These are phyloP conservation scores for Ifrita kowaldi DNA, from an alignment of 2,113 vertebrate species.

Conservation along the genomic window DNA sequence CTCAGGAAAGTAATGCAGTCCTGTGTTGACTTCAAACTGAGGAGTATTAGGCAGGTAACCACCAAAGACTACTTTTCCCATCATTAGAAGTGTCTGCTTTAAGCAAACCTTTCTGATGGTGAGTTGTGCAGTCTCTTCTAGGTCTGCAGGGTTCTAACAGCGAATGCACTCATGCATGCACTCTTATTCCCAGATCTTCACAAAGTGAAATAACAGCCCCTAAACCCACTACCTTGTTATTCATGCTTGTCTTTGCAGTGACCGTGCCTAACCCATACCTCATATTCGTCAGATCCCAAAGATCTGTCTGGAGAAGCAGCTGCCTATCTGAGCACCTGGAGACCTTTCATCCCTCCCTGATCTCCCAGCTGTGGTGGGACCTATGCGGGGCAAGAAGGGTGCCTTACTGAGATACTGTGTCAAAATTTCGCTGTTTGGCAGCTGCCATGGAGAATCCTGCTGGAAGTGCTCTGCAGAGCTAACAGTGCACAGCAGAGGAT, in stretches of 20 bases:
- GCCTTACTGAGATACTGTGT: background rate
- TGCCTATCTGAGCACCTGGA: background rate
- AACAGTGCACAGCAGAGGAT: background rate
- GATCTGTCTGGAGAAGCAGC: background rate
- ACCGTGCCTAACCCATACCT: background rate
- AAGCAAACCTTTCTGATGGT: background rate
- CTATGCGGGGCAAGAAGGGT: background rate
- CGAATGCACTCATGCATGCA: background rate
- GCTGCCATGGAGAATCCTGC: background rate
- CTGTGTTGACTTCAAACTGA: background rate
- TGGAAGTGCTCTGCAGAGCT: background rate
- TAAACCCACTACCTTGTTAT: background rate
- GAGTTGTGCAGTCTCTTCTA: background rate
- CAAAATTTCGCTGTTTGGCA: background rate
- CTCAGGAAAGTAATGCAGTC: background rate
- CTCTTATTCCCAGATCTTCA: background rate
- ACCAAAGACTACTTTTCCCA: background rate
- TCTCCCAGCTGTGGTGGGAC: background rate
- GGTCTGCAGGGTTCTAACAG: background rate
- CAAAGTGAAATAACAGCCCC: background rate
- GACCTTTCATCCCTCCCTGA: background rate
- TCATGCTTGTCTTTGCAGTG: background rate
- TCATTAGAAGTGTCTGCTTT: background rate
- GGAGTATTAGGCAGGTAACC: background rate
- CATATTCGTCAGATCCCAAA: background rate